Base-by-base conservation (phyloP, 2,888 invertebrate genomes). In the Dryadula phaetusa region DNA sequence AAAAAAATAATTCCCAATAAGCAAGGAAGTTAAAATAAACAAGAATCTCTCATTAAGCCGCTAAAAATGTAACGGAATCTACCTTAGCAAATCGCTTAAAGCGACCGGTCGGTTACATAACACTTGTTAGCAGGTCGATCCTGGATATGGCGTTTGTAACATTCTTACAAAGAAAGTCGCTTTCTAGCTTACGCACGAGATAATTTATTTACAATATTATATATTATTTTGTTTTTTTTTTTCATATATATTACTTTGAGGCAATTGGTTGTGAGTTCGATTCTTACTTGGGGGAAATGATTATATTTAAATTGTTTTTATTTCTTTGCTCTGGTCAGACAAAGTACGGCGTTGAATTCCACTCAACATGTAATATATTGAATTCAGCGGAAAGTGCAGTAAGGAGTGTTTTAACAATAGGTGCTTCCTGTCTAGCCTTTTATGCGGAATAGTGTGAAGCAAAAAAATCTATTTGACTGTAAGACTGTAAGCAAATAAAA, bases 161-260 rank as follows among this genome's bases (percentile, higher is more conserved):
- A 88, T 88, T 88, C 87, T 82, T 82, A 70, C 73, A 74, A 84
- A 75, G 88, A 88, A 88, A 90, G 90, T 88, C 85, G 83, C 88
- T 89, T 86, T 87, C 84, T 73, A 69, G 62, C 72, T 71, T 83
- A 84, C 85, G 87, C 87, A 84, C 87, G 86, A 83, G 76, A 79
- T 83, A 71, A 71, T 66, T 70, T 61, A 40, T 22, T 40, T 54
- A 6, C 28, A 20, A 20, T 60, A 32, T 44, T 16, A 49, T 7
- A 62, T 37, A 12, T 37, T 32, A 32, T 32, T 32, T 37, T 0
- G 10, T 37, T 37, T 12, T 37, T 10, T 37, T n/a, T n/a, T n/a
- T n/a, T n/a, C n/a, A n/a, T n/a, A n/a, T n/a, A n/a, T n/a, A n/a
- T n/a, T n/a, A n/a, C n/a, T n/a, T n/a, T n/a, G n/a, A n/a, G n/a